phyloP scores from a whole-genome alignment of 2,797 vertebrate genomes.

The Gymnoscopelus braueri region DNA sequence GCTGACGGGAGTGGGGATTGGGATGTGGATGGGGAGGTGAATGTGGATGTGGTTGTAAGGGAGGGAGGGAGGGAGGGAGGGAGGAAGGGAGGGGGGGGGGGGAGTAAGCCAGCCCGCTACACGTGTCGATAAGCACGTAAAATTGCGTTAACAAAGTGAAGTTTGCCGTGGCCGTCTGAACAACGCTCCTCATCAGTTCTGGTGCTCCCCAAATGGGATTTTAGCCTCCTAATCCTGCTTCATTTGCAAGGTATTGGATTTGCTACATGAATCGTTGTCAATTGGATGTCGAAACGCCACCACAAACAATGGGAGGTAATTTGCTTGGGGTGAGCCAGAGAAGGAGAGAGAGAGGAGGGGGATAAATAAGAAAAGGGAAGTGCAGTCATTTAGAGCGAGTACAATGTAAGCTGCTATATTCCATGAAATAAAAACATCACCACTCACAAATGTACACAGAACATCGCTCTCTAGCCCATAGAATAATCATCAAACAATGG shows the following conservation, averaged over 20 bases:
- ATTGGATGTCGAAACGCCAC: constrained; percentile 60
- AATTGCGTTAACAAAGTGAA: constrained; percentile 47
- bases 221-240: constrained; percentile 66
- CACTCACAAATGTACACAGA: constrained; percentile 19
- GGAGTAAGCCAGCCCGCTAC: neutral
- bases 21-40: neutral
- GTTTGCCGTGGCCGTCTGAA: constrained; percentile 43
- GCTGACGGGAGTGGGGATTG: neutral
- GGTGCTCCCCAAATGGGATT: constrained; percentile 59
- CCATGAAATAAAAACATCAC: constrained; percentile 31
- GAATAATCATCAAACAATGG: constrained; percentile 36
- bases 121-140: constrained; percentile 44
- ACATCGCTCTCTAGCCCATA: constrained; percentile 31
- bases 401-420: constrained; percentile 18
- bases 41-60: neutral
- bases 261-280: constrained; percentile 63
- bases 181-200: constrained; percentile 49
- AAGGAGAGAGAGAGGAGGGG: constrained; percentile 24
- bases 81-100: constrained; percentile 13
- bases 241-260: constrained; percentile 72
- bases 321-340: constrained; percentile 34
- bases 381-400: constrained; percentile 17
- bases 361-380: constrained; percentile 16
- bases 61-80: constrained; percentile 14
- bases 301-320: constrained; percentile 63